Evolutionary conservation across 2,888 invertebrate species (phyloP), one percentile per base, ranked within the genome.

Genomic region (Dynastes tityus): DNA sequence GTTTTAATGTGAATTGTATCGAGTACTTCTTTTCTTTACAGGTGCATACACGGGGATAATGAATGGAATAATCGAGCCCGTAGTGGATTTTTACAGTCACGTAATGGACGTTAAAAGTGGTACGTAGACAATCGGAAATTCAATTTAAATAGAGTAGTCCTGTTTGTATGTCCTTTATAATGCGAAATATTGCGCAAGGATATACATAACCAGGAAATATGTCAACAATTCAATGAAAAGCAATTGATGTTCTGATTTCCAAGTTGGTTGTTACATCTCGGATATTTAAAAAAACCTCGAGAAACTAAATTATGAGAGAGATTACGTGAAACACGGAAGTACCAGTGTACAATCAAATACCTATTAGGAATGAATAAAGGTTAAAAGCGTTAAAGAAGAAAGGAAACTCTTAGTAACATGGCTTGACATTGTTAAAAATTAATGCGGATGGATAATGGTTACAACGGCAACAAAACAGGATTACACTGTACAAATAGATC

Each of bases 71-170:
- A 64, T 68, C 16, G 71, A 70, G 40, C 61, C 73, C 32, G 22
- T 79, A 49, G 76, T 87, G 79, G 87, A 88, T 78, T 84, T 83
- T 75, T 88, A 88, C 79, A 84, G 83, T 77, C 83, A 87, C 78
- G 82, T 88, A 78, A 87, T 88, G 86, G 86, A 87, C 79, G 87
- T 85, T 70, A 86, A 87, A 84, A 85, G 85, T 80, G 88, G 88
- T 88, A 83, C 85, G 87, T 78, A 64, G n/a, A 29, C 32, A 63
- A 9, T 22, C 8, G 22, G 11, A 16, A 22, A 22, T 22, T 22
- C 5, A 16, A 11, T 45, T 45, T 45, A 45, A 45, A 45, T 45
- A 45, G 8, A 8, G 8, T 16, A 58, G n/a, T 22, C 22, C 8
- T 58, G 29, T 1, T 13, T 63, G 11, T 13, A 3, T 29, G 2